Conservation (phyloP, 2,113 vertebrate species). For the Malurus melanocephalus region DNA sequence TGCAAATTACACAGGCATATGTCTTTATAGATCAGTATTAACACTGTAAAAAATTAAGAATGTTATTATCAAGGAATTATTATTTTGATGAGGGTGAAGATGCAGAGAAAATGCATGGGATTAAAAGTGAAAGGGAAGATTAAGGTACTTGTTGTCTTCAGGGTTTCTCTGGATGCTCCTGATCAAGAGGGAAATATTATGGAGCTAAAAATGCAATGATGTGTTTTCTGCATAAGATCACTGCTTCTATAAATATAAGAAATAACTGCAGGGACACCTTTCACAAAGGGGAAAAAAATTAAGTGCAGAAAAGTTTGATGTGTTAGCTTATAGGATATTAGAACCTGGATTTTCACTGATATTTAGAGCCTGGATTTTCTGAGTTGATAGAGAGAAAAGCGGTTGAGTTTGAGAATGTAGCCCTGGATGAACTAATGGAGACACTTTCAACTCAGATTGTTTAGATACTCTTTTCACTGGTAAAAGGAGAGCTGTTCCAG, state of each 20-base stretch:
- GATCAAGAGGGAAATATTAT: background rate
- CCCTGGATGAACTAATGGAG: background rate
- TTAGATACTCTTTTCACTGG: background rate
- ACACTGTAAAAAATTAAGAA: background rate
- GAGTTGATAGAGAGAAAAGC: background rate
- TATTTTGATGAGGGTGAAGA: background rate
- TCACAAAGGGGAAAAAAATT: background rate
- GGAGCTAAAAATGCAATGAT: background rate
- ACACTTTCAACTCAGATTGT: background rate
- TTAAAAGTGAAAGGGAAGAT: background rate
- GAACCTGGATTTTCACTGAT: background rate
- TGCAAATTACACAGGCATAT: background rate
- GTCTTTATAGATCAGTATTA: background rate
- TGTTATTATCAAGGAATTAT: background rate
- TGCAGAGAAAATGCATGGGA: background rate
- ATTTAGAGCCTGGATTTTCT: background rate
- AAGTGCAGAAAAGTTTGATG: background rate
- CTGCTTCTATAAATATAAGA: background rate
- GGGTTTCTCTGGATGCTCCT: background rate
- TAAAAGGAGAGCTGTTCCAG: background rate
- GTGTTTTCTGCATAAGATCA: background rate
- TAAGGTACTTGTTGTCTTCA: background rate
- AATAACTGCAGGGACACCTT: background rate
- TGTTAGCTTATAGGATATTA: background rate
- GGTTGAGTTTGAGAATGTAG: background rate